Conservation (phyloP, 2,797 vertebrate genomes). For the Eulemur rubriventer region DNA sequence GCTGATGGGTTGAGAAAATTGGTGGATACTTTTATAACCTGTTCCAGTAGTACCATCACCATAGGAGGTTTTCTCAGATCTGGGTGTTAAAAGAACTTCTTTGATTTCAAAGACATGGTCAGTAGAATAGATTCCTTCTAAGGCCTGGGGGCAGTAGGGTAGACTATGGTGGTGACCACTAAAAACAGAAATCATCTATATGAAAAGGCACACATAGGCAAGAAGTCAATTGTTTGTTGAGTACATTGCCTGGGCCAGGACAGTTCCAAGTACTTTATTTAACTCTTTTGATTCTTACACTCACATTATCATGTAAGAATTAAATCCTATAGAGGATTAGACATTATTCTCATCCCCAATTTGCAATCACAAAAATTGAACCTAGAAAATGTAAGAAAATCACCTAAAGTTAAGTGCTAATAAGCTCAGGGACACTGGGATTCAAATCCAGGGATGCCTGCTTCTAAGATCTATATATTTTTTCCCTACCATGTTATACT, state of each 20-base stretch:
- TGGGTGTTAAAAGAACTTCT: not conserved
- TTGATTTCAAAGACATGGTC: not conserved
- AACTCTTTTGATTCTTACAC: not conserved
- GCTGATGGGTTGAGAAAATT: not conserved
- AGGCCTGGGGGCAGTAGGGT: not conserved
- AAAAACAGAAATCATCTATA: not conserved
- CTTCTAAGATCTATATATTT: not conserved
- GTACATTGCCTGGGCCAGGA: not conserved
- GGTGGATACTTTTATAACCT: not conserved
- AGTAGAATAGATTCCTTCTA: not conserved
- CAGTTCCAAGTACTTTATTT: not conserved
- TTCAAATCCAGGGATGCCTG: not conserved
- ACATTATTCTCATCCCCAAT: not conserved
- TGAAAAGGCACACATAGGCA: not conserved
- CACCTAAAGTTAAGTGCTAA: not conserved
- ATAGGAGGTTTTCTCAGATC: not conserved
- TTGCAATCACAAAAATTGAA: not conserved
- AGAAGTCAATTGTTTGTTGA: not conserved
- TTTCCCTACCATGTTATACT: not conserved
- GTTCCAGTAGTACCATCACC: accelerated
- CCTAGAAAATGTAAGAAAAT: conserved; percentile 1
- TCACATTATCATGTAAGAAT: not conserved
- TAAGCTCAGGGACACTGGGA: not conserved
- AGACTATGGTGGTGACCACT: not conserved
- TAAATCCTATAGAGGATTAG: not conserved